Percentiles rank a stretch among this genome's conserved stretches.
phyloP scores from a whole-genome alignment of 2,797 vertebrate genomes.

The Morelia viridis region DNA sequence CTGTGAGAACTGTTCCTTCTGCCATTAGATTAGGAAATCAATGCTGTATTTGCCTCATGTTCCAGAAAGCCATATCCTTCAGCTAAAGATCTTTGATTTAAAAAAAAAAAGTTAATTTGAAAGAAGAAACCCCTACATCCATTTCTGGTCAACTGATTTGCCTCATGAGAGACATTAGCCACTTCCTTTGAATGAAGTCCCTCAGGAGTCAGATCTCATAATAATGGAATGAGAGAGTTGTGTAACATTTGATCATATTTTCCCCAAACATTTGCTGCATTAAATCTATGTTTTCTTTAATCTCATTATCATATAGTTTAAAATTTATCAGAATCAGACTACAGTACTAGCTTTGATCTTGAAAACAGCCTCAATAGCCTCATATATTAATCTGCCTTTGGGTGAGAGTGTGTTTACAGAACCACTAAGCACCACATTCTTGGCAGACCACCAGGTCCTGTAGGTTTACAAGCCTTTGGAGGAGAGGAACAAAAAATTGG shows the following conservation, averaged over 20 bases:
- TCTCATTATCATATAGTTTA: not conserved
- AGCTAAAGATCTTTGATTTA: not conserved
- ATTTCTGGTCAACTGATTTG: not conserved
- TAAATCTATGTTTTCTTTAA: not conserved
- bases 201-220: not conserved
- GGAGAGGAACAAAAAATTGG: constrained; percentile 29
- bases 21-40: not conserved
- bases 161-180: not conserved
- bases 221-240: not conserved
- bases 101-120: not conserved
- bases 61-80: not conserved
- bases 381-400: constrained; percentile 29
- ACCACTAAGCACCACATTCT: constrained; percentile 12
- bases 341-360: not conserved
- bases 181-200: not conserved
- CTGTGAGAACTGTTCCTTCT: not conserved
- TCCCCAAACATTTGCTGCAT: not conserved
- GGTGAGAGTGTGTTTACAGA: constrained; percentile 35
- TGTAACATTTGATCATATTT: not conserved
- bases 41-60: not conserved
- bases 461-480: constrained; percentile 38
- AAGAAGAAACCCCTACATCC: not conserved
- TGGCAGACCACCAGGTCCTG: constrained; percentile 21
- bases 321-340: not conserved
- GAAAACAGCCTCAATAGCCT: not conserved